A percentile compares a stretch with the other conserved stretches of the same genome.
These are phyloP conservation scores for Acrocephalus arundinaceus DNA, from an alignment of 2,113 vertebrate species.

Conservation along the genomic window DNA sequence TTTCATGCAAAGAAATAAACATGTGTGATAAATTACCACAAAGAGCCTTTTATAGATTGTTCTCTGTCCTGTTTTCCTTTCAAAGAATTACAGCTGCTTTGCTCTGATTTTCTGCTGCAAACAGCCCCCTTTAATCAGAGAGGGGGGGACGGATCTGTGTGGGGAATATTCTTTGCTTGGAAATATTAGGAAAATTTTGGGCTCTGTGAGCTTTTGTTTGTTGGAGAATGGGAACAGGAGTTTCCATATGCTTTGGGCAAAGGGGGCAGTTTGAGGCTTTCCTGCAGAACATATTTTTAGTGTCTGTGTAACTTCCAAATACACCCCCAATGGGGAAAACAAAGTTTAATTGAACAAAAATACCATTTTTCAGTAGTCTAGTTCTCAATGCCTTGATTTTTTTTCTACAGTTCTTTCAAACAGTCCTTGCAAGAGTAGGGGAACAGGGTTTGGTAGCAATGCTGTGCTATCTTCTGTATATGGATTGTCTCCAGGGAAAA, in stretches of 20 bases:
- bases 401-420: background rate
- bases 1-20: constrained; percentile 59
- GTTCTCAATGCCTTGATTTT: background rate
- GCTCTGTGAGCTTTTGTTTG: constrained; percentile 13
- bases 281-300: background rate
- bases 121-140: background rate
- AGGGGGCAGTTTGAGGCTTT: background rate
- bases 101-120: constrained; percentile 27
- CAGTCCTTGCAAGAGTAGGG: background rate
- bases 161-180: background rate
- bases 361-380: background rate
- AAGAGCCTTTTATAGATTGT: constrained; percentile 67
- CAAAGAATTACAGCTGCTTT: constrained; percentile 58
- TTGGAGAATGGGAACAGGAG: background rate
- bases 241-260: constrained; percentile 17
- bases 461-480: background rate
- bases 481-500: background rate
- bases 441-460: background rate
- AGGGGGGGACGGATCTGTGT: background rate
- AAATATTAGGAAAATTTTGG: background rate
- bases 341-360: constrained; percentile 15
- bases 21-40: constrained; percentile 69
- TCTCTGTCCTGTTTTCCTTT: constrained; percentile 58
- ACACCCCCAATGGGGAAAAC: background rate
- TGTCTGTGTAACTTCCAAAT: background rate